Conservation (phyloP, 2,888 invertebrate genomes). For the Trichopria drosophilae region DNA sequence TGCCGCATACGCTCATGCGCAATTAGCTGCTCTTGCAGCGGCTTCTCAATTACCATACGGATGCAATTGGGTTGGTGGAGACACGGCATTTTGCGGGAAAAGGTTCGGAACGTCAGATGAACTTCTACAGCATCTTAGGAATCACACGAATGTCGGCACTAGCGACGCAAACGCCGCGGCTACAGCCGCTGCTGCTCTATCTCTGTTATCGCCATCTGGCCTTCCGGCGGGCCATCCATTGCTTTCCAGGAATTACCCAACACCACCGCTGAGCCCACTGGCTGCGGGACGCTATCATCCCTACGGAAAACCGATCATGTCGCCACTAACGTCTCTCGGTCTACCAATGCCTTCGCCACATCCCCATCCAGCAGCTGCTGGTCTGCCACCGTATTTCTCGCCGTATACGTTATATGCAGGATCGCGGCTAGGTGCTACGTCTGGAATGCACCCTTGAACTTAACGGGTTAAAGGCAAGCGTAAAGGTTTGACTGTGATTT, state of each 20-base stretch:
- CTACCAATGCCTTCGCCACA: conserved; percentile 73
- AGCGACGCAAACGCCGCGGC: conserved; percentile 64
- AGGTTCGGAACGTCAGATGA: conserved; percentile 85
- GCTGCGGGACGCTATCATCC: conserved; percentile 85
- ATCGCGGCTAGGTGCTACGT: conserved; percentile 77
- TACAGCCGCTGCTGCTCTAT: conserved; percentile 53
- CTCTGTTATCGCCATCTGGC: conserved; percentile 63
- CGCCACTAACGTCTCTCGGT: conserved; percentile 67
- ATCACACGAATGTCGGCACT: conserved; percentile 76
- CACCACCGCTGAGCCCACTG: conserved; percentile 85
- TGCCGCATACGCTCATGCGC: conserved; percentile 80
- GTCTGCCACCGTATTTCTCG: conserved; percentile 82
- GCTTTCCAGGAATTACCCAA: conserved; percentile 84
- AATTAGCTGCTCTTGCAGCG: conserved; percentile 77
- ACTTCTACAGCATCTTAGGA: conserved; percentile 80
- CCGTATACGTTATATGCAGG: conserved; percentile 84
- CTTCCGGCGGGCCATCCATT: conserved; percentile 75
- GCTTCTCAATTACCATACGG: conserved; percentile 83
- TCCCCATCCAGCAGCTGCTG: conserved; percentile 58
- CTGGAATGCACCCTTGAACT: conserved; percentile 73
- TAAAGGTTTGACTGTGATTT: too few species aligned
- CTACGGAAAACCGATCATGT: conserved; percentile 77
- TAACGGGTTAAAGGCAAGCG: conserved; percentile 16
- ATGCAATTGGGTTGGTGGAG: conserved; percentile 89
- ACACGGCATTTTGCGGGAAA: conserved; percentile 86